These are phyloP conservation scores for Netelia inedita DNA, from an alignment of 2,888 invertebrate species.

Conservation along the genomic window DNA sequence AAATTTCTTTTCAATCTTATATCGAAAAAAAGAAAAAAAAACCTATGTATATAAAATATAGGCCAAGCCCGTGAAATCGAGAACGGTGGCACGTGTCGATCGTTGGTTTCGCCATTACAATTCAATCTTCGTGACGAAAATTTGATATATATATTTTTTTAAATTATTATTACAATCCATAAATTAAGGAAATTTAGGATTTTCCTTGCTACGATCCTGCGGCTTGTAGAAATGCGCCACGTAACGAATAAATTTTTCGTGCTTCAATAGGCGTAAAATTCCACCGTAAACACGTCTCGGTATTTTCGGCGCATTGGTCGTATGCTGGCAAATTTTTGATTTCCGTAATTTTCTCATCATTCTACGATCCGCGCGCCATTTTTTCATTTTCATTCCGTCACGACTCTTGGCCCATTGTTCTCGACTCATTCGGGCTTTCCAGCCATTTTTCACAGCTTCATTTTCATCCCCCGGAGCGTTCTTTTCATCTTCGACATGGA, in stretches of 20 bases:
- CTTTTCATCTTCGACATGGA: background rate
- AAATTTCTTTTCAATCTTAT: slow-evolving; percentile 41
- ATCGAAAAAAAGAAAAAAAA: slow-evolving; percentile 44
- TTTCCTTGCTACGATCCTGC: slow-evolving; percentile 21
- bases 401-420: slow-evolving; percentile 20
- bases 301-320: slow-evolving; percentile 64
- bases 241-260: slow-evolving; percentile 70
- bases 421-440: slow-evolving; percentile 45
- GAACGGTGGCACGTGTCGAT: slow-evolving; percentile 54
- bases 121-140: background rate
- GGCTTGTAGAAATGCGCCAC: slow-evolving; percentile 67
- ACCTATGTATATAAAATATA: slow-evolving; percentile 42
- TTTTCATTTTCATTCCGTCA: background rate
- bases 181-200: slow-evolving; percentile 11
- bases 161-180: background rate
- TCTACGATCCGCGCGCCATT: slow-evolving; percentile 6
- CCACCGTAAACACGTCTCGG: slow-evolving; percentile 69
- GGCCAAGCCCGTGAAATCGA: slow-evolving; percentile 38
- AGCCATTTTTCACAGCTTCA: slow-evolving; percentile 37
- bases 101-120: slow-evolving; percentile 8
- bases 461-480: background rate
- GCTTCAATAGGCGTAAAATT: slow-evolving; percentile 67
- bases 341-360: slow-evolving; percentile 43
- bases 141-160: background rate
- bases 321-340: slow-evolving; percentile 35